Percentiles rank a stretch among this genome's conserved stretches.
Evolutionary conservation across 2,797 vertebrate genomes (phyloP).

Genomic region (Sebastes cheni): DNA sequence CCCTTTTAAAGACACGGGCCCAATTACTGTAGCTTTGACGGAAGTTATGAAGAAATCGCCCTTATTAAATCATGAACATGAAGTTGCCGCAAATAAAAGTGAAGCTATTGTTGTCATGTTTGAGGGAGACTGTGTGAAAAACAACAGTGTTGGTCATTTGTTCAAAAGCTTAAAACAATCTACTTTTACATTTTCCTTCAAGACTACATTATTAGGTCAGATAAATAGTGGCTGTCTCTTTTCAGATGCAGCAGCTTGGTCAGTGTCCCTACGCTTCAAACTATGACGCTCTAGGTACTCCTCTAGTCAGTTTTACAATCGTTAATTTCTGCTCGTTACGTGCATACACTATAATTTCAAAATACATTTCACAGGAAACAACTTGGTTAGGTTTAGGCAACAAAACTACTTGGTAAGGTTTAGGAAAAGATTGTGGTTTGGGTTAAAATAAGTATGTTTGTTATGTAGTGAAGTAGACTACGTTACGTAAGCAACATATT

Average conservation of each 20-base stretch:
- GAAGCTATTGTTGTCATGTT: not conserved
- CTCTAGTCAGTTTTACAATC: accelerated
- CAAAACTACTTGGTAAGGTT: no score
- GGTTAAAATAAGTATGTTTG: no score
- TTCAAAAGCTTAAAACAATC: not conserved
- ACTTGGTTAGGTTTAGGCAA: not conserved
- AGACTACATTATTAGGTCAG: not conserved
- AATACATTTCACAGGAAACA: not conserved
- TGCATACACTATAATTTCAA: not conserved
- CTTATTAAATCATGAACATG: not conserved
- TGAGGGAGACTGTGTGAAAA: not conserved
- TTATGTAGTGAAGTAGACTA: no score
- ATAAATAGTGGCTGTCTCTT: not conserved
- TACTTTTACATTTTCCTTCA: not conserved
- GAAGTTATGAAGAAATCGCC: not conserved
- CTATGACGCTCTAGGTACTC: accelerated
- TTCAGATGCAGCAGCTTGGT: not conserved
- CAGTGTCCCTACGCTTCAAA: not conserved
- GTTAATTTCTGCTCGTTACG: not conserved
- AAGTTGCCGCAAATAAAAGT: not conserved
- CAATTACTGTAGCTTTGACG: not conserved
- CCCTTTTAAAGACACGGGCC: not conserved
- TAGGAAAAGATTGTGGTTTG: not conserved
- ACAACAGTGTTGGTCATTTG: not conserved
- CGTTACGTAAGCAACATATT: no score